A percentile compares a stretch with the other conserved stretches of the same genome.
Evolutionary conservation across 2,797 vertebrate species (phyloP).

Genomic region (Pangasius macronema): DNA sequence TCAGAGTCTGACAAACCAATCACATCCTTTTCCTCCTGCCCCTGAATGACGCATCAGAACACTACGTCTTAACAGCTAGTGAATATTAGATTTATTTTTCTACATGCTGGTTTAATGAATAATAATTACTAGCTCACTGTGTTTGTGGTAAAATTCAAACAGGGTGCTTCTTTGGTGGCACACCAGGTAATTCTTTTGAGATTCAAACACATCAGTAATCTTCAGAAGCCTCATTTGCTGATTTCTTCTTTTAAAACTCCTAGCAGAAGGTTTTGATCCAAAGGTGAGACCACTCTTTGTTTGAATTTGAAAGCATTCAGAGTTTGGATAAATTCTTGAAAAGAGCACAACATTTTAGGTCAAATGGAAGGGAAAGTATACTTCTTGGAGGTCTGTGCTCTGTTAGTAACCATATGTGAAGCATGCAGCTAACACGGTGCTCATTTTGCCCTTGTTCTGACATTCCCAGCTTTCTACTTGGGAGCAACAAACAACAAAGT

Average conservation of each 20-base stretch:
- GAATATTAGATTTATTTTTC: conserved; percentile 7
- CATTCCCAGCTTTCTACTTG: conserved; percentile 64
- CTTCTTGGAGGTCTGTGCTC: conserved; percentile 53
- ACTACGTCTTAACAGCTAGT: neutral
- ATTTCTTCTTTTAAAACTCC: neutral
- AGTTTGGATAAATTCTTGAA: conserved; percentile 2
- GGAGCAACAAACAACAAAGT: conserved; percentile 46
- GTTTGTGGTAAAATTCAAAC: neutral
- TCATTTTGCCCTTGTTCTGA: conserved; percentile 55
- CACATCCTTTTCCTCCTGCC: conserved; percentile 33
- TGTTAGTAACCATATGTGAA: conserved; percentile 63
- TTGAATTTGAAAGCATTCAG: conserved; percentile 20
- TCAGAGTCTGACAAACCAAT: conserved; percentile 53
- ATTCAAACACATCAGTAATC: conserved; percentile 20
- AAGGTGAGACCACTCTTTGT: neutral
- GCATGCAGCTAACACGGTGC: conserved; percentile 64
- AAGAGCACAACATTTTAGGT: neutral
- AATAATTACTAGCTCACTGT: conserved; percentile 9
- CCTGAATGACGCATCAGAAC: conserved; percentile 5
- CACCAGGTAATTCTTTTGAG: neutral
- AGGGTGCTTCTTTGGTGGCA: neutral
- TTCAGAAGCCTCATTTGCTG: neutral
- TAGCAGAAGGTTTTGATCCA: neutral
- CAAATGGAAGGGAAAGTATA: conserved; percentile 45
- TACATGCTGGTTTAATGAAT: conserved; percentile 12